A percentile compares a stretch with the other conserved stretches of the same genome.
These are phyloP conservation scores for Odontomachus brunneus DNA, from an alignment of 1,140 invertebrate genomes.

Conservation along the genomic window DNA sequence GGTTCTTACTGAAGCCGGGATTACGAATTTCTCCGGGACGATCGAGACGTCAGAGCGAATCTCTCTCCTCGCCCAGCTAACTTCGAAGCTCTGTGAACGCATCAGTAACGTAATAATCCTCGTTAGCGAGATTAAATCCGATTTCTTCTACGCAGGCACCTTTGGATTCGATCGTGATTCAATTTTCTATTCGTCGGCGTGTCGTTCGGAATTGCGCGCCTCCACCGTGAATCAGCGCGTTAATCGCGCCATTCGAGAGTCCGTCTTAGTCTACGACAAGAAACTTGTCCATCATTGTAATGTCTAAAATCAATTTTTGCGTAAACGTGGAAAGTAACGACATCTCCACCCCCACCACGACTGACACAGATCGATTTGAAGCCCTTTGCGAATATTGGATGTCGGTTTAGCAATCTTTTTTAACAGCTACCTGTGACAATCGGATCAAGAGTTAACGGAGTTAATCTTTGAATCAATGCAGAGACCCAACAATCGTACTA, in stretches of 20 bases:
- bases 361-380: constrained; percentile 25
- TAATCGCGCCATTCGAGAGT: background rate
- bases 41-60: background rate
- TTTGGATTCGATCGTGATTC: constrained; percentile 33
- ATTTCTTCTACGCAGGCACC: constrained; percentile 23
- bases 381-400: constrained; percentile 24
- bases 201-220: constrained; percentile 18
- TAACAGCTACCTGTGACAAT: background rate
- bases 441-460: background rate
- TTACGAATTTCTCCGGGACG: constrained; percentile 14
- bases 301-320: background rate
- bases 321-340: too few species aligned
- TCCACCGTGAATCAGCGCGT: background rate
- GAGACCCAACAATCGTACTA: constrained; percentile 7
- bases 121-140: constrained; percentile 43
- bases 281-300: constrained; percentile 11
- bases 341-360: background rate
- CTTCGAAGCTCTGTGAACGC: constrained; percentile 12
- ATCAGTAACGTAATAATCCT: constrained; percentile 17
- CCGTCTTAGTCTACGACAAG: background rate
- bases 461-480: constrained; percentile 20
- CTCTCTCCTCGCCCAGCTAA: background rate
- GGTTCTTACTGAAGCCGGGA: constrained; percentile 42
- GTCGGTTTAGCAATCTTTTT: background rate
- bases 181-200: constrained; percentile 21